These are phyloP conservation scores for Zele albiditarsus DNA, from an alignment of 2,888 invertebrate species.

Conservation along the genomic window DNA sequence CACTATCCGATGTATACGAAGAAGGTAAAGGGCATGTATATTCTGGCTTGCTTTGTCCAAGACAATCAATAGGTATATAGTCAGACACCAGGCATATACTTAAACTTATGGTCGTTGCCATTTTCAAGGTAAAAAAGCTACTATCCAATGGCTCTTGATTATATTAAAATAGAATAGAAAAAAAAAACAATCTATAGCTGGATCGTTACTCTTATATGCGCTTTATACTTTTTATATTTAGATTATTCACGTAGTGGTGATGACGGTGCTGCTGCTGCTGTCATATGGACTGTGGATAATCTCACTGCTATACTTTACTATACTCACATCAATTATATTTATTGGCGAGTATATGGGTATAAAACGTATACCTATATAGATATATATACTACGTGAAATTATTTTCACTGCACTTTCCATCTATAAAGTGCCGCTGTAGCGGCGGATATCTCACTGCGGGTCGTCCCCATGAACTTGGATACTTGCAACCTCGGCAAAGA, in stretches of 20 bases:
- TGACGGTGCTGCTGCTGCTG: too few relatives aligned
- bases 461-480: slow-evolving; percentile 36
- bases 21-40: slow-evolving; percentile 49
- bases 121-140: slow-evolving; percentile 1
- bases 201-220: not conserved
- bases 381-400: slow-evolving; percentile 6
- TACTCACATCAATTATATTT: not conserved
- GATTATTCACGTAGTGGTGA: not conserved
- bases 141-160: not conserved
- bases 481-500: not conserved
- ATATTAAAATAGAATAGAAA: not conserved
- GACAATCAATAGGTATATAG: not conserved
- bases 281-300: too few relatives aligned
- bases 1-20: slow-evolving; percentile 31
- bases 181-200: not conserved
- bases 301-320: too few relatives aligned
- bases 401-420: slow-evolving; percentile 27
- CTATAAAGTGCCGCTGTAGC: slow-evolving; percentile 22
- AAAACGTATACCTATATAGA: not conserved
- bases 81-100: not conserved
- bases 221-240: not conserved
- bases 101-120: not conserved
- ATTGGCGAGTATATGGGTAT: slow-evolving; percentile 18
- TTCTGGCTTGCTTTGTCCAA: slow-evolving; percentile 30
- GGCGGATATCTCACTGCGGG: slow-evolving; percentile 8